Conservation (phyloP, 2,113 vertebrate genomes). For the Callaeas wilsoni region DNA sequence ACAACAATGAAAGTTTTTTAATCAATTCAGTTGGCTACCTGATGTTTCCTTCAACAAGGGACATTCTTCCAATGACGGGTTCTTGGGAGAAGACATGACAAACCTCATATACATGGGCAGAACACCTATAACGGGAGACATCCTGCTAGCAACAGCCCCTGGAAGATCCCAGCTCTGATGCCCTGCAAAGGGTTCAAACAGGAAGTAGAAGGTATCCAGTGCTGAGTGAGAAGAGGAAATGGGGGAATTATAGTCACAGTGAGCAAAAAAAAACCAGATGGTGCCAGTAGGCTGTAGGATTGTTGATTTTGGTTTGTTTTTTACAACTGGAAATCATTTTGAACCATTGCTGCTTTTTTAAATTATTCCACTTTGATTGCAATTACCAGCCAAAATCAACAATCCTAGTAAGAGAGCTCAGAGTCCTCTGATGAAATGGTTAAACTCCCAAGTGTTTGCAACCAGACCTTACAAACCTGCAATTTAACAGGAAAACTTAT, state of each 20-base stretch:
- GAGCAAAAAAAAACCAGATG: background rate
- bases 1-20: background rate
- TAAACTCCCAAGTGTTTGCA: background rate
- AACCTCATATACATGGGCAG: background rate
- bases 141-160: background rate
- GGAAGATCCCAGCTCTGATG: background rate
- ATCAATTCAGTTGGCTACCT: background rate
- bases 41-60: background rate
- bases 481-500: background rate
- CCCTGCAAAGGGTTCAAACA: background rate
- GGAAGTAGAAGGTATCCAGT: background rate
- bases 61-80: background rate
- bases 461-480: background rate
- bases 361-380: slow-evolving; percentile 29
- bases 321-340: slow-evolving; percentile 25
- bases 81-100: background rate
- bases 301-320: slow-evolving; percentile 36
- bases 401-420: background rate
- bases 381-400: slow-evolving; percentile 39
- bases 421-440: background rate
- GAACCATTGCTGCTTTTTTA: background rate
- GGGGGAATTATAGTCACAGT: background rate
- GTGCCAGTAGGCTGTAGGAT: background rate
- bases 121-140: background rate
- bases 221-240: background rate